These are phyloP conservation scores for Camponotus fellah DNA, from an alignment of 2,888 invertebrate genomes.

Conservation along the genomic window DNA sequence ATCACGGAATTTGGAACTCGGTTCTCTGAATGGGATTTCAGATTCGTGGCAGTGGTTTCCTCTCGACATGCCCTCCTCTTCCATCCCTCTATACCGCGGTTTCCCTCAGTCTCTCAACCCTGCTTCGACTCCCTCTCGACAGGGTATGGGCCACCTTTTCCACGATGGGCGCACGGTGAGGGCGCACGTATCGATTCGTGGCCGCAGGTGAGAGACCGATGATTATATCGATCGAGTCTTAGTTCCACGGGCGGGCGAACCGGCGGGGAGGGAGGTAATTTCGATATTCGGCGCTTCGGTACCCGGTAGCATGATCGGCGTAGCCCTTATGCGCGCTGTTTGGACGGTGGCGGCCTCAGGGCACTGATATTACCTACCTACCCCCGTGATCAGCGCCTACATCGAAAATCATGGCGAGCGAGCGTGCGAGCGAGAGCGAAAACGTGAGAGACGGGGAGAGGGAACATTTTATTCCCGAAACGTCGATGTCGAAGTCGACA, in stretches of 20 bases:
- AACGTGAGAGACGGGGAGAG: neutral
- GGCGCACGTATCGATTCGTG: slow-evolving; percentile 72
- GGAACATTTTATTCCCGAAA: slow-evolving; percentile 77
- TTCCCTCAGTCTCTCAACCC: slow-evolving; percentile 29
- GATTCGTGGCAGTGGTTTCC: slow-evolving; percentile 42
- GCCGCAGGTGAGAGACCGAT: slow-evolving; percentile 83
- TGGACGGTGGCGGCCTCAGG: slow-evolving; percentile 77
- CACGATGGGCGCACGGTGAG: slow-evolving; percentile 52
- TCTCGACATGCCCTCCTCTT: slow-evolving; percentile 14
- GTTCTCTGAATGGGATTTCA: slow-evolving; percentile 45
- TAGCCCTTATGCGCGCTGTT: slow-evolving; percentile 72
- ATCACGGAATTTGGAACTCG: slow-evolving; percentile 34
- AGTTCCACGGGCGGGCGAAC: slow-evolving; percentile 63
- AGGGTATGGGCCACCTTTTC: slow-evolving; percentile 59
- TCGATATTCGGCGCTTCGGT: slow-evolving; percentile 81
- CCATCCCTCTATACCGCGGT: slow-evolving; percentile 3
- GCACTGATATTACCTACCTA: slow-evolving; percentile 83
- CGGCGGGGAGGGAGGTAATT: slow-evolving; percentile 77
- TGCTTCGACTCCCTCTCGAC: slow-evolving; percentile 37
- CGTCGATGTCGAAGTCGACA: slow-evolving; percentile 77
- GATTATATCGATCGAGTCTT: slow-evolving; percentile 83
- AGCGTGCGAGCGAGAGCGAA: slow-evolving; percentile 24
- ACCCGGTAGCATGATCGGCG: slow-evolving; percentile 84
- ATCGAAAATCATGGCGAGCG: slow-evolving; percentile 79
- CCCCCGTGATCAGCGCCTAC: slow-evolving; percentile 83